phyloP scores from a whole-genome alignment of 2,113 vertebrate species.

The Craseonycteris thonglongyai region DNA sequence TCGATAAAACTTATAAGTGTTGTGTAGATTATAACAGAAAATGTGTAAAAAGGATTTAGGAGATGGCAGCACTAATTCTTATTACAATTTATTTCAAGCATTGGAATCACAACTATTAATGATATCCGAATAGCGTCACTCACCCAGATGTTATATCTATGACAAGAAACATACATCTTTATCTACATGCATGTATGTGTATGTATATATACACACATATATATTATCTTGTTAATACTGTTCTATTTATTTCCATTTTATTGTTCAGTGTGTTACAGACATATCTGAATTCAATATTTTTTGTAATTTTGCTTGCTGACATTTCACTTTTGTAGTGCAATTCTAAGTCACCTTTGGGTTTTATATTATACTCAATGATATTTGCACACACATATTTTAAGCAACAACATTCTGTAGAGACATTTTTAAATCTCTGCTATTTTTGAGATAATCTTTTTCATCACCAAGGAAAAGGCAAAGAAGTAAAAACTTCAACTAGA shows the following conservation, averaged over 20 bases:
- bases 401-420: not conserved
- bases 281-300: not conserved
- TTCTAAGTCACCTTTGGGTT: not conserved
- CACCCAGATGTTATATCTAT: not conserved
- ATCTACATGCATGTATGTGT: not conserved
- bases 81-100: not conserved
- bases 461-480: constrained; percentile 31
- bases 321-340: constrained; percentile 9
- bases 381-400: not conserved
- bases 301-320: not conserved
- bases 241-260: not conserved
- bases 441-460: not conserved
- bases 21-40: not conserved
- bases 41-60: not conserved
- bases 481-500: not conserved
- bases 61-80: not conserved
- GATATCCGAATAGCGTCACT: not conserved
- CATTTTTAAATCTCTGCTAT: not conserved
- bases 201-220: not conserved
- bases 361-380: constrained; percentile 2
- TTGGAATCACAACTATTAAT: not conserved
- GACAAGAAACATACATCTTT: not conserved
- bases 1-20: not conserved
- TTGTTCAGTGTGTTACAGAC: not conserved
- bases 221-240: not conserved